A percentile compares a stretch with the other conserved stretches of the same genome.
Evolutionary conservation across 1,140 invertebrate species (phyloP).

Genomic region (Andricus grossulariae): DNA sequence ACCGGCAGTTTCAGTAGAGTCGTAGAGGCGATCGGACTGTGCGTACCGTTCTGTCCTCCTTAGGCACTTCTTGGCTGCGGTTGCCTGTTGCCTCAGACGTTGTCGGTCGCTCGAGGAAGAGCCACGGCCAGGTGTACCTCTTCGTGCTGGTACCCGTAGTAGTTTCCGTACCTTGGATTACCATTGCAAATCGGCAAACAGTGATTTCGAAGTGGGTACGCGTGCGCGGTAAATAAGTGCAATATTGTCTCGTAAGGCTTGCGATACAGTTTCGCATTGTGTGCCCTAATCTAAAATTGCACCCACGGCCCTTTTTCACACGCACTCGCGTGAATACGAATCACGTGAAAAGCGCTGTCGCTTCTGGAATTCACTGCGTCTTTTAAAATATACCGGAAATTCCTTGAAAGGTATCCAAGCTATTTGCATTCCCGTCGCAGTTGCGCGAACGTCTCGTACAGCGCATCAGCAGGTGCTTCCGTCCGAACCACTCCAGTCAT

Average conservation of each 20-base stretch:
- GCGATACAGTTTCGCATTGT: neutral
- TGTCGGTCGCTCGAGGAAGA: slow-evolving; percentile 73
- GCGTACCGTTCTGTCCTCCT: slow-evolving; percentile 77
- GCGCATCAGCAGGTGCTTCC: slow-evolving; percentile 54
- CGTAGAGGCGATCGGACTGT: slow-evolving; percentile 72
- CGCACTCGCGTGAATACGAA: neutral
- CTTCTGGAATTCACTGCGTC: slow-evolving; percentile 47
- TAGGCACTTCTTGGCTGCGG: slow-evolving; percentile 66
- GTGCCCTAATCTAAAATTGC: neutral
- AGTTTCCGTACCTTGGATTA: neutral
- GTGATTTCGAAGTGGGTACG: slow-evolving; percentile 1
- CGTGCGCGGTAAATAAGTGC: neutral
- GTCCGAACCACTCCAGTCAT: slow-evolving; percentile 43
- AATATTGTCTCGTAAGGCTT: neutral
- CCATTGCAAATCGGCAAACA: neutral
- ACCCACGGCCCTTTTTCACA: neutral
- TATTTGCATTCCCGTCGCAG: slow-evolving; percentile 50
- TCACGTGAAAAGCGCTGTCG: slow-evolving; percentile 40
- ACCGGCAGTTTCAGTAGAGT: slow-evolving; percentile 73
- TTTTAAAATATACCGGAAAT: slow-evolving; percentile 48
- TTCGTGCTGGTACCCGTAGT: slow-evolving; percentile 45
- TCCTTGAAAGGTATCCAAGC: slow-evolving; percentile 45
- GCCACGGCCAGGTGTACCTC: slow-evolving; percentile 64
- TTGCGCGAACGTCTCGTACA: slow-evolving; percentile 42
- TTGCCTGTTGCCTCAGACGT: slow-evolving; percentile 68